Conservation (phyloP, 2,888 invertebrate species). For the Strigamia maritima region DNA sequence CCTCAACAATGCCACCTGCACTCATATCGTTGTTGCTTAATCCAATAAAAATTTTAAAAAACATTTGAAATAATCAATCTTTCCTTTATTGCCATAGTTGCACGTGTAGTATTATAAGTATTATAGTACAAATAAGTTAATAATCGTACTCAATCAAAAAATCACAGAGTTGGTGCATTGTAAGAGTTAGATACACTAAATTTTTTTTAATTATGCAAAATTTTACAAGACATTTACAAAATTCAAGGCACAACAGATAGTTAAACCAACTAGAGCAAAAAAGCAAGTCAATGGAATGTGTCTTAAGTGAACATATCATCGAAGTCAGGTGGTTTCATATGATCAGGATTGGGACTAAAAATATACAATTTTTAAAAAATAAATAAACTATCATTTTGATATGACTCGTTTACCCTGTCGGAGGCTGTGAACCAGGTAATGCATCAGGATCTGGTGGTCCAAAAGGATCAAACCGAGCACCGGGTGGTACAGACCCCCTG, state of each 20-base stretch:
- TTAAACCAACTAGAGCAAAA: conserved; percentile 14
- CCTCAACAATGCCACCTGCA: not conserved
- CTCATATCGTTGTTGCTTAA: not conserved
- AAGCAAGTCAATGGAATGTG: not conserved
- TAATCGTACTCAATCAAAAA: not conserved
- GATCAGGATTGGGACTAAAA: conserved; percentile 65
- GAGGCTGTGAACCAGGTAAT: conserved; percentile 24
- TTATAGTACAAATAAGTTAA: not conserved
- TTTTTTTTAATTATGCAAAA: not conserved
- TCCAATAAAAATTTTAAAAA: not conserved
- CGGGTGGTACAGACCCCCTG: conserved; percentile 68
- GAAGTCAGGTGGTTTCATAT: conserved; percentile 71
- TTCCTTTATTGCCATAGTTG: not conserved
- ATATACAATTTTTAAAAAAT: not conserved
- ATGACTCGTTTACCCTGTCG: conserved; percentile 1
- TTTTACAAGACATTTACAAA: conserved; percentile 14
- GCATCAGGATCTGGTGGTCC: conserved; percentile 61
- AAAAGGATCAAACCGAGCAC: conserved; percentile 82
- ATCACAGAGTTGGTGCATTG: conserved; percentile 7
- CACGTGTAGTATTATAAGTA: not conserved
- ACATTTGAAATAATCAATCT: not conserved
- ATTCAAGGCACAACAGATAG: conserved; percentile 19
- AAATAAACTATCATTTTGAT: not conserved
- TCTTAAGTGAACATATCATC: conserved; percentile 72
- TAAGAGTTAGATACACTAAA: not conserved